Percentiles rank a stretch among this genome's conserved stretches.
phyloP scores from a whole-genome alignment of 2,113 vertebrate genomes.

The Pterocles gutturalis region DNA sequence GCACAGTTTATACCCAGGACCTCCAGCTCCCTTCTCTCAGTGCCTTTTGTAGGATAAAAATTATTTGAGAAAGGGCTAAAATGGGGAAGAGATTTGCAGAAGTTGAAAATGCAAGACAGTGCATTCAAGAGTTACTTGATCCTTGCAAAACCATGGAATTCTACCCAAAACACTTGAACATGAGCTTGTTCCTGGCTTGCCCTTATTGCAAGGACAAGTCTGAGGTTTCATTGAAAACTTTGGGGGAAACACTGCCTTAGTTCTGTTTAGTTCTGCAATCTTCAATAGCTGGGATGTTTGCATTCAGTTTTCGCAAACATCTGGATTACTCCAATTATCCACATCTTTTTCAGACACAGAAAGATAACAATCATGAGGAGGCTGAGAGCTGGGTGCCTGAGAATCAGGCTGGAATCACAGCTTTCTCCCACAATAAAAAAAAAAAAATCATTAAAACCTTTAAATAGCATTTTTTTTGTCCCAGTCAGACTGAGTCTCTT shows the following conservation, averaged over 20 bases:
- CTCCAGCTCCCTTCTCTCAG: not conserved
- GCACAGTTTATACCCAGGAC: not conserved
- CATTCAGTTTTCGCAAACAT: not conserved
- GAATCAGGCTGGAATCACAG: not conserved
- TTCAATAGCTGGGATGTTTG: not conserved
- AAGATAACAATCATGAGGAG: not conserved
- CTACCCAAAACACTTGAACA: not conserved
- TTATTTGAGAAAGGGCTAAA: not conserved
- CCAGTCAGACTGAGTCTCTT: not conserved
- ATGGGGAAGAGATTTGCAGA: not conserved
- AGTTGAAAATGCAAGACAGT: not conserved
- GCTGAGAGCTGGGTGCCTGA: not conserved
- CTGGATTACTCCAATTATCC: not conserved
- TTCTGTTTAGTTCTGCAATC: not conserved
- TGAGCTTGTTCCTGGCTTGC: not conserved
- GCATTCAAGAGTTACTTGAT: not conserved
- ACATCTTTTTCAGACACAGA: not conserved
- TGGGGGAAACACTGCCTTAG: not conserved
- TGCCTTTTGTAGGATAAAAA: not conserved
- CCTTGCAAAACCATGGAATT: not conserved
- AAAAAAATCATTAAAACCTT: not conserved
- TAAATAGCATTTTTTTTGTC: slow-evolving; percentile 39
- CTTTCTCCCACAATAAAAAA: not conserved
- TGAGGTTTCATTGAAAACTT: not conserved
- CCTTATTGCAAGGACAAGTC: not conserved